A percentile compares a stretch with the other conserved stretches of the same genome.
phyloP scores from a whole-genome alignment of 92 coral and sea anemone species.

The Phenganax stokvisi region DNA sequence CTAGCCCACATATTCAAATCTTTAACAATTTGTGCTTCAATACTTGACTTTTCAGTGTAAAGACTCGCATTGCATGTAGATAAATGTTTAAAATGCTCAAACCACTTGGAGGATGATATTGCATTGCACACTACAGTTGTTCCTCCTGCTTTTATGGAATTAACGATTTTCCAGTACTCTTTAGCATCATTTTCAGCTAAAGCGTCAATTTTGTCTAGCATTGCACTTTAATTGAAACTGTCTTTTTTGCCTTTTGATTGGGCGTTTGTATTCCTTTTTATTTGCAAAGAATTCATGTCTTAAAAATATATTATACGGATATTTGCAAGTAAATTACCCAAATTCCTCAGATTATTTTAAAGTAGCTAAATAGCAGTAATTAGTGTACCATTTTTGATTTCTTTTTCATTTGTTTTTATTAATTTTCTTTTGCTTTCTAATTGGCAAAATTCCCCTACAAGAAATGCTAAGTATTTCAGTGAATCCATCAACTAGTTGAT shows the following conservation, averaged over 20 bases:
- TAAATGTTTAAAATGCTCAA: conserved; percentile 20
- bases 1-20: conserved; percentile 29
- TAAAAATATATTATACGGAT: background rate
- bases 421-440: background rate
- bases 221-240: background rate
- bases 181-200: background rate
- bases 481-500: background rate
- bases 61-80: background rate
- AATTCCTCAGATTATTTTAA: background rate
- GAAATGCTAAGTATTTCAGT: background rate
- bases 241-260: background rate
- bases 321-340: background rate
- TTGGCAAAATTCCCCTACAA: background rate
- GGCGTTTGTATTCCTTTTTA: background rate
- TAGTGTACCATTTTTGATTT: background rate
- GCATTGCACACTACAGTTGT: background rate
- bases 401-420: background rate
- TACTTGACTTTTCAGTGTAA: background rate
- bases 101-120: conserved; percentile 28
- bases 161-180: conserved; percentile 20
- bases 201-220: background rate
- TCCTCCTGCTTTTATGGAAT: conserved; percentile 6
- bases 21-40: conserved; percentile 30
- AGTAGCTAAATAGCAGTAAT: background rate
- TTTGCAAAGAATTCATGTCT: background rate